Base-by-base conservation (phyloP, 2,113 vertebrate genomes). In the Scolopax mira region DNA sequence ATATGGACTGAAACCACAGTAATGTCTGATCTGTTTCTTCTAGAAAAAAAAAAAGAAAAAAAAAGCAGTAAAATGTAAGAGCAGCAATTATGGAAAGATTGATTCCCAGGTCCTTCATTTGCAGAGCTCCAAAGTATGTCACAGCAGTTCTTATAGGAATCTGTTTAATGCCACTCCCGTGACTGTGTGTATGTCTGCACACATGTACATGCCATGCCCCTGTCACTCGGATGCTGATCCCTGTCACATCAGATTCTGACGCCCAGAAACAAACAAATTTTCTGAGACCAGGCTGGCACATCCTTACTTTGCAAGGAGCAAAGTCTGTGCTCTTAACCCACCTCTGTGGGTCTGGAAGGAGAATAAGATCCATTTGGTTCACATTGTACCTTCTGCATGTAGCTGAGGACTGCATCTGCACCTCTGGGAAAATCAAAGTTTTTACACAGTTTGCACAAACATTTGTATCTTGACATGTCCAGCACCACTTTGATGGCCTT, bases 161-260 rank as follows among this genome's bases (percentile, higher is more conserved):
- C 37, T 28, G 31, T 31, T 27, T 11, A 21, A 44, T 16, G 35
- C 3, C 27, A 16, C 13, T 24, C 10, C 4, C 2, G 3, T 28
- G 33, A 9, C 6, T 18, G 2, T 65, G 31, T 7, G 22, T 25
- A 4, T 0, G 0, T 27, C 13, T 5, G 24, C 48, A 14, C 9
- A 1, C 2, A 0, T 10, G 44, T 39, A 41, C 1, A 3, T 23
- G 15, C 37, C 39, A 11, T 0, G 1, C 35, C 46, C n/a, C 28
- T 54, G 25, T 28, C 4, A 1, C 39, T 66, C 30, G 22, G 24
- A 31, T 8, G 15, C 24, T 31, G 9, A 35, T 46, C 25, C 2
- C 0, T 23, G 24, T 18, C n/a, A n/a, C n/a, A n/a, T n/a, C n/a
- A n/a, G n/a, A n/a, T n/a, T n/a, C n/a, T n/a, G n/a, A n/a, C n/a